A percentile compares a stretch with the other conserved stretches of the same genome.
phyloP scores from a whole-genome alignment of 2,797 vertebrate species.

The Meriones psammophilus region DNA sequence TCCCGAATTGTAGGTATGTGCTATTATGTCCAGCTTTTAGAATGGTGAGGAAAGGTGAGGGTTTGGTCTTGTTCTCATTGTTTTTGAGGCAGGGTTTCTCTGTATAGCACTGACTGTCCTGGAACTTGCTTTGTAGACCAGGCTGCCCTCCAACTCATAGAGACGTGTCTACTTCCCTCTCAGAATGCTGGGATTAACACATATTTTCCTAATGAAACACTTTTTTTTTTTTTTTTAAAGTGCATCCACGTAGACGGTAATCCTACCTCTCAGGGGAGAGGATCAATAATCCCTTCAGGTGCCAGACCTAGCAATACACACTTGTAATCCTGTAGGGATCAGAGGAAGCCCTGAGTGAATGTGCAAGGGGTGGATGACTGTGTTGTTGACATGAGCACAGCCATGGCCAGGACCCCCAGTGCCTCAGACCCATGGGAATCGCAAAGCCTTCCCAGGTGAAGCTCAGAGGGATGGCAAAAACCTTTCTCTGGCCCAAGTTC shows the following conservation, averaged over 20 bases:
- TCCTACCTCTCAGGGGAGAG: constrained; percentile 9
- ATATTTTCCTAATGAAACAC: constrained; percentile 55
- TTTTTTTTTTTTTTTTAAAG: neutral
- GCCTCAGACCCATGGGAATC: neutral
- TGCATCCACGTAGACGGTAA: neutral
- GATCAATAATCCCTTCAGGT: neutral
- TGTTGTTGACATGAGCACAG: neutral
- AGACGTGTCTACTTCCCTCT: neutral
- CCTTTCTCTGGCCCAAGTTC: neutral
- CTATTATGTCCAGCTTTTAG: neutral
- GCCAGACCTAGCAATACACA: neutral
- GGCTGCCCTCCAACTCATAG: neutral
- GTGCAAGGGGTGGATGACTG: neutral
- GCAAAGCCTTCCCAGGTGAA: neutral
- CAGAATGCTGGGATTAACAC: neutral
- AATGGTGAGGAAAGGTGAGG: neutral
- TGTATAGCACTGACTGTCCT: neutral
- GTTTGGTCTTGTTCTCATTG: neutral
- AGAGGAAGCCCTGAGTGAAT: neutral
- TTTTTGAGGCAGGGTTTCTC: neutral
- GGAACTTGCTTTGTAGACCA: neutral
- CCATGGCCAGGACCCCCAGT: neutral
- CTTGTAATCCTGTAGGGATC: neutral
- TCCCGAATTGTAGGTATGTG: neutral
- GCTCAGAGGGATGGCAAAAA: neutral